Base-by-base conservation (phyloP, 1,140 invertebrate genomes). In the Plectrocnemia conspersa region DNA sequence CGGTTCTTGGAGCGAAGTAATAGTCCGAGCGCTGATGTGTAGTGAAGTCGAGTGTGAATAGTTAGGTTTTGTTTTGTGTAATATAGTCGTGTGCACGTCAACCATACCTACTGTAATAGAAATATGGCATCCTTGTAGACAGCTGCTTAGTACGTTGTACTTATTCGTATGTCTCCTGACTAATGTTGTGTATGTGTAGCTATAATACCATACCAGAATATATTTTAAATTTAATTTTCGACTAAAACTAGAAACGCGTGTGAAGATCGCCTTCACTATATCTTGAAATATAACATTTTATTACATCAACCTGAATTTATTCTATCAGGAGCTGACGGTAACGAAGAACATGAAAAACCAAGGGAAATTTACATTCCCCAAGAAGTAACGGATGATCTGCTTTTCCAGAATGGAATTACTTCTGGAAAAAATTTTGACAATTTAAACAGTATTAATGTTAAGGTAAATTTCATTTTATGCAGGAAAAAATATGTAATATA, bases 371-470 rank as follows among this genome's bases (percentile, higher is more conserved):
- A 97, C 61, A 81, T 94, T 45, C 93, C 94, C 0, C 84, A 84
- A 0, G 86, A 92, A 22, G 78, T 85, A 0, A 77, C 79, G 1
- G 88, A 90, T 44, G 71, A 76, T 1, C 81, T 81, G 32, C 76
- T 93, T 4, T 92, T 91, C 63, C 77, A 75, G 19, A 79, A 73
- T 29, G 82, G 80, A 0, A 87, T 90, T 5, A 76, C 79, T 1
- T 78, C 78, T 5, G 93, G 93, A 0, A 91, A 93, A 5, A 95
- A 97, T 68, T 97, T 97, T 68, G 78, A 84, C 24, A 89, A 91
- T 61, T 94, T 91, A 65, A 83, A 93, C 52, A 71, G 81, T 2
- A 93, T 96, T 60, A 79, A 84, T 47, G 85, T 93, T 0, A 83
- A 89, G 64, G 86, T 93, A 46, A 5, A 7, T 29, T 11, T 3